Conservation (phyloP, 2,797 vertebrate genomes). For the Sparus aurata region DNA sequence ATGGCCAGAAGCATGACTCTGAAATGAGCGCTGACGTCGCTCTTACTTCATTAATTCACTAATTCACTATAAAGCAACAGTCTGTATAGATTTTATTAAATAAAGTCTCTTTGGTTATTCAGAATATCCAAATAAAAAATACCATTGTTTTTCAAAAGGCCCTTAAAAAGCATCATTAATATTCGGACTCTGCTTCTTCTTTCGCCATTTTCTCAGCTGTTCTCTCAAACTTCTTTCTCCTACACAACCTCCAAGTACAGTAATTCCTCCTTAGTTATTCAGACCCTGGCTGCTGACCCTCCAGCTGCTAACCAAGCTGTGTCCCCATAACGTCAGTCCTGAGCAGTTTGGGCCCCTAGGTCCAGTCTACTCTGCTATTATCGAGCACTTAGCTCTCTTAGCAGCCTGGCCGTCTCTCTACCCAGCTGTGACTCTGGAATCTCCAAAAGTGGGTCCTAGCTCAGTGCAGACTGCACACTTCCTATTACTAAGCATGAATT, state of each 20-base stretch:
- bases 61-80: too few relatives aligned
- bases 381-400: conserved; percentile 43
- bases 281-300: conserved; percentile 37
- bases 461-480: neutral
- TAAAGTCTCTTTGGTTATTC: neutral
- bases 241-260: conserved; percentile 13
- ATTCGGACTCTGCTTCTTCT: neutral
- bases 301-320: conserved; percentile 43
- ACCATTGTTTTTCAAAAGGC: neutral
- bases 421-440: conserved; percentile 46
- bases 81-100: neutral
- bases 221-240: neutral
- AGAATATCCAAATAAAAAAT: neutral
- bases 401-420: conserved; percentile 20
- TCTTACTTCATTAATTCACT: too few relatives aligned
- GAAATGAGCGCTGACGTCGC: neutral
- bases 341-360: conserved; percentile 10
- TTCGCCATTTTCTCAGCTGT: neutral
- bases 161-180: neutral
- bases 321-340: conserved; percentile 28
- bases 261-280: conserved; percentile 44
- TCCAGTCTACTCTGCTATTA: conserved; percentile 35
- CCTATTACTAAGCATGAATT: conserved; percentile 25
- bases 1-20: neutral
- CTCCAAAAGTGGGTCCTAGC: conserved; percentile 41